Conservation (phyloP, 35 echinoderm and acorn worm genomes). For the Heliocidaris tuberculata region DNA sequence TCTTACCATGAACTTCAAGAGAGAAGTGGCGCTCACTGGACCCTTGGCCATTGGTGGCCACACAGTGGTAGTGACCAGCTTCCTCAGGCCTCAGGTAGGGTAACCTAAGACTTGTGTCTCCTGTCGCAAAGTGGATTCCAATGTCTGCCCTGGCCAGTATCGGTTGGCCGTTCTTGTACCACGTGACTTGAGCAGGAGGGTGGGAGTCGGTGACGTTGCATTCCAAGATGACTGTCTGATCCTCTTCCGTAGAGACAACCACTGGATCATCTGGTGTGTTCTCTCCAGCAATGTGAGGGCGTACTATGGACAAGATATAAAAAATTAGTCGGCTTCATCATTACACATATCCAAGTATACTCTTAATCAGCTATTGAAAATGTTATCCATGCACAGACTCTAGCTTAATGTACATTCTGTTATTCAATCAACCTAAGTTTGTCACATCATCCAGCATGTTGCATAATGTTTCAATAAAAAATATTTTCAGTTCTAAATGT, state of each 20-base stretch:
- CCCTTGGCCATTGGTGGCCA: conserved; percentile 66
- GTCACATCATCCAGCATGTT: no score
- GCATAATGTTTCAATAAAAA: no score
- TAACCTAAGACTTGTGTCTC: conserved; percentile 61
- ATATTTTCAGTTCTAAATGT: no score
- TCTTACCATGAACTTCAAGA: conserved; percentile 81
- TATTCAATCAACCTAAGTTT: not conserved
- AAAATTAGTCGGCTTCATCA: not conserved
- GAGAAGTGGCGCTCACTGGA: conserved; percentile 57
- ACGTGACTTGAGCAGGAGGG: conserved; percentile 66
- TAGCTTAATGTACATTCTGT: not conserved
- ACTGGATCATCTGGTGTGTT: conserved; percentile 67
- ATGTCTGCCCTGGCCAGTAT: conserved; percentile 39
- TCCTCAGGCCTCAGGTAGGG: conserved; percentile 62
- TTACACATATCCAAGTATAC: not conserved
- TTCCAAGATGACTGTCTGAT: conserved; percentile 54
- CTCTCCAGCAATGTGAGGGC: conserved; percentile 81
- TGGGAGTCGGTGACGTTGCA: conserved; percentile 89
- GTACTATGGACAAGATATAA: conserved; percentile 42
- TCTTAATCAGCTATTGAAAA: not conserved
- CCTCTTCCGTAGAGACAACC: conserved; percentile 43
- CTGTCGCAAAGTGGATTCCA: conserved; percentile 57
- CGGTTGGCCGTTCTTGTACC: conserved; percentile 59
- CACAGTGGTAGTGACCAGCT: conserved; percentile 79
- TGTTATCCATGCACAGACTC: not conserved